These are phyloP conservation scores for Turritopsis dohrnii DNA, from an alignment of 30 jellyfish, hydroid and myxozoan species.

Conservation along the genomic window DNA sequence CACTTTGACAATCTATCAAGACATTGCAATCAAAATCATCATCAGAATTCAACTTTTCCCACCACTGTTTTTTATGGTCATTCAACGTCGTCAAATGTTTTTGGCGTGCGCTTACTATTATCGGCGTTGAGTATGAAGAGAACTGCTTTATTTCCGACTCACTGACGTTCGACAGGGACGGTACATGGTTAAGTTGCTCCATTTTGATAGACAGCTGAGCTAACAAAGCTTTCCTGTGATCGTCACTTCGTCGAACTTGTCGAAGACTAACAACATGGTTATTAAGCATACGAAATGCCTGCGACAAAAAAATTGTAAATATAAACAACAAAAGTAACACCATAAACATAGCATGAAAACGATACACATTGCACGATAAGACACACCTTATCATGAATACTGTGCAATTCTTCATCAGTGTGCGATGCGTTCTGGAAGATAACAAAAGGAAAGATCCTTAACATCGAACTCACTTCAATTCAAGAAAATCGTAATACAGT, in stretches of 20 bases:
- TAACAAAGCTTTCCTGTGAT: slow-evolving; percentile 36
- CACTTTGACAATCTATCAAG: not conserved
- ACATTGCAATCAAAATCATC: not conserved
- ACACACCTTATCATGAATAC: not conserved
- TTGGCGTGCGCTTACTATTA: slow-evolving; percentile 50
- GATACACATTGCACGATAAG: not conserved
- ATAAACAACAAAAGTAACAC: not conserved
- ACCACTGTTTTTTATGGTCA: slow-evolving; percentile 43
- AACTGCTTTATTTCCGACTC: slow-evolving; percentile 33
- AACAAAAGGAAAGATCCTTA: slow-evolving; percentile 27
- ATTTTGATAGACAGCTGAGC: slow-evolving; percentile 54
- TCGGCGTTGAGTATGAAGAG: slow-evolving; percentile 52
- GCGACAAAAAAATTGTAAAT: not conserved
- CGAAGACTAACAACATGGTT: slow-evolving; percentile 44
- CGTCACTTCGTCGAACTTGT: slow-evolving; percentile 35
- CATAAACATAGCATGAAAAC: not conserved
- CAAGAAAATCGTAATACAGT: too few species aligned
- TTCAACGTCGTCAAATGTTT: slow-evolving; percentile 41
- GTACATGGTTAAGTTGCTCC: slow-evolving; percentile 36
- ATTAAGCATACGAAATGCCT: slow-evolving; percentile 60
- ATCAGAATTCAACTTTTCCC: slow-evolving; percentile 19
- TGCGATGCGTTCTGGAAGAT: not conserved
- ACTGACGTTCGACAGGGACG: slow-evolving; percentile 25
- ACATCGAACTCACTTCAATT: too few species aligned
- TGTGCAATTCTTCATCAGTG: not conserved